Percentiles rank a stretch among this genome's conserved stretches.
Evolutionary conservation across 2,113 vertebrate species (phyloP).

Genomic region (Atlantisia rogersi): DNA sequence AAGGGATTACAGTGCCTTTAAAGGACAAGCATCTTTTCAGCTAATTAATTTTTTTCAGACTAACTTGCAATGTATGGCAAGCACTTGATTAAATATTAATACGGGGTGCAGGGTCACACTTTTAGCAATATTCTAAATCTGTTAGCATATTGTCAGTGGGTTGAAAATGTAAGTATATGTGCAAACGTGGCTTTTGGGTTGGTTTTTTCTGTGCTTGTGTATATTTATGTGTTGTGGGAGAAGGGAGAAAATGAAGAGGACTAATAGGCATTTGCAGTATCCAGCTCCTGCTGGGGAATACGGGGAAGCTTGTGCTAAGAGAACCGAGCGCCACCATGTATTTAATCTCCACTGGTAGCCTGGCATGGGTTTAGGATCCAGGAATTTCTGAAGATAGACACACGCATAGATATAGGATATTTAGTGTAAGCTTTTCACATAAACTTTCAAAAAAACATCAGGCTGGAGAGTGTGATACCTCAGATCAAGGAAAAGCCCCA

Average conservation of each 20-base stretch:
- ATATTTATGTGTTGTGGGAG: background rate
- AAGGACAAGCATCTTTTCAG: conserved; percentile 60
- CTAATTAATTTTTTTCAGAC: conserved; percentile 58
- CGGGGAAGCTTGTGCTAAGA: background rate
- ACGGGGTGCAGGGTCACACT: background rate
- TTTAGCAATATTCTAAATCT: conserved; percentile 22
- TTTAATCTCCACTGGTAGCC: background rate
- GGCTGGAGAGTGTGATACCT: conserved; percentile 63
- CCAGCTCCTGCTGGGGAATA: background rate
- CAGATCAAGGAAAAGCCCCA: conserved; percentile 79
- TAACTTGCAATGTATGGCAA: conserved; percentile 5
- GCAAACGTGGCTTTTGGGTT: background rate
- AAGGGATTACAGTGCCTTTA: conserved; percentile 65
- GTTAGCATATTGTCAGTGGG: background rate
- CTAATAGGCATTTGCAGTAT: background rate
- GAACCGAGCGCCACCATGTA: background rate
- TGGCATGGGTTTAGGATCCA: conserved; percentile 9
- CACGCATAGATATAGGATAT: background rate
- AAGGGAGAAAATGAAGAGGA: background rate
- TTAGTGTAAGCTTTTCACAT: conserved; percentile 51
- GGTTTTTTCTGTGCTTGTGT: background rate
- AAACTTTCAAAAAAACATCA: conserved; percentile 63
- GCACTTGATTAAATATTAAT: conserved; percentile 57
- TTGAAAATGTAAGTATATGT: background rate
- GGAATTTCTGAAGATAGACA: conserved; percentile 6